Conservation (phyloP, 2,888 invertebrate genomes). For the Ischnus inquisitorius region DNA sequence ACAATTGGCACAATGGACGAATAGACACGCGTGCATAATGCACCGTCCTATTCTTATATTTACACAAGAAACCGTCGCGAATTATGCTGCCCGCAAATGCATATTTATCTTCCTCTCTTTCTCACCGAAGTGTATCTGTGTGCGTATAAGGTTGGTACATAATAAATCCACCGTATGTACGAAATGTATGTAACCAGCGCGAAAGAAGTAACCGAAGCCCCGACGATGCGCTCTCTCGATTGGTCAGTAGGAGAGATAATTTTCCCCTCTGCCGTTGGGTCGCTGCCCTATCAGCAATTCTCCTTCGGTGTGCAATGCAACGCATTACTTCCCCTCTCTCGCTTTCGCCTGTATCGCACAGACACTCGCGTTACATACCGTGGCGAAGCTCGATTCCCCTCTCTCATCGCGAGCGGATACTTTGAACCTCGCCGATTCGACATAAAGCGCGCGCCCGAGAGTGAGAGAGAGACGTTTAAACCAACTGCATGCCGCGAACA, state of each 20-base stretch:
- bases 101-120: no score
- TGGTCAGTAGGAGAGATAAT: conserved; percentile 69
- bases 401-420: conserved; percentile 25
- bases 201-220: conserved; percentile 7
- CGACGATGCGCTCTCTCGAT: conserved; percentile 52
- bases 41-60: conserved; percentile 5
- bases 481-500: neutral
- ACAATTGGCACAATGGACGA: conserved; percentile 44
- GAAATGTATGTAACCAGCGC: conserved; percentile 8
- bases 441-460: neutral
- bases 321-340: conserved; percentile 52
- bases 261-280: conserved; percentile 65
- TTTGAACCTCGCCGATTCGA: conserved; percentile 26
- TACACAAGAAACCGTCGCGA: neutral
- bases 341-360: conserved; percentile 1
- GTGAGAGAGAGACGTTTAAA: neutral
- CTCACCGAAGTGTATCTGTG: neutral
- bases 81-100: neutral
- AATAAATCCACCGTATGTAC: neutral
- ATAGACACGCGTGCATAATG: conserved; percentile 38
- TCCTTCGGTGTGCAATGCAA: conserved; percentile 67
- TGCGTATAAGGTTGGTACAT: neutral
- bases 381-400: conserved; percentile 46
- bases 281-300: conserved; percentile 74
- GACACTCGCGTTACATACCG: conserved; percentile 11